Evolutionary conservation across 2,113 vertebrate genomes (phyloP), one percentile per base, ranked within the genome.

Genomic region (Perccottus glenii): DNA sequence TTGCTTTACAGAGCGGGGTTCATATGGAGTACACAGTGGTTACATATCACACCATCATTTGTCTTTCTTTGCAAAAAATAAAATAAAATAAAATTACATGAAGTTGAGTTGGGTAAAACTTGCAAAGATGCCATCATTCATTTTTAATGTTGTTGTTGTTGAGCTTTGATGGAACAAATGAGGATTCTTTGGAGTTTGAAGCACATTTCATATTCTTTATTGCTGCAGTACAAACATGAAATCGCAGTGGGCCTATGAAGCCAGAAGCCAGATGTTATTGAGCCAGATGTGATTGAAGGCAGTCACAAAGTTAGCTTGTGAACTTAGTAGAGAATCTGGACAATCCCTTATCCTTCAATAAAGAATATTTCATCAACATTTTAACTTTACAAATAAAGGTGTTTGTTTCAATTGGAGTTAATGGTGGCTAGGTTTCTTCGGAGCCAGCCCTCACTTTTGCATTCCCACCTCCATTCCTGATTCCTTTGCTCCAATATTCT

Each of bases 1-100:
- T 80, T 71, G 73, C 75, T 73, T 60, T 40, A 64, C 61, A 33
- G 56, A 56, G 52, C 4, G 2, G 11, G 75, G 87, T 81, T 90
- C 84, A 83, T 35, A 53, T 7, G 38, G 70, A 78, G 77, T 84
- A 83, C 78, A 57, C 19, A 0, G 59, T 57, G 68, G 60, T 81
- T 59, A 80, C 67, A 70, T 53, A 68, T 57, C 47, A 14, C 10
- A 36, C 33, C 60, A 47, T 9, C 1, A 1, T 43, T 72, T 73
- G 58, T 57, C 6, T 46, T 35, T 9, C 11, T 0, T 15, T 2
- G 5, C 14, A 15, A 7, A 6, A 12, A 57, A 66, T 38, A 1
- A 12, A 9, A 35, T 7, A 35, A 14, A 3, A 53, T 27, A 27
- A 27, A 27, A 27, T 27, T 1, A 27, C 19, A 3, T 27, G 19